Percentiles rank a stretch among this genome's conserved stretches.
phyloP scores from a whole-genome alignment of 2,888 invertebrate genomes.

The Xestia rhomboidea region DNA sequence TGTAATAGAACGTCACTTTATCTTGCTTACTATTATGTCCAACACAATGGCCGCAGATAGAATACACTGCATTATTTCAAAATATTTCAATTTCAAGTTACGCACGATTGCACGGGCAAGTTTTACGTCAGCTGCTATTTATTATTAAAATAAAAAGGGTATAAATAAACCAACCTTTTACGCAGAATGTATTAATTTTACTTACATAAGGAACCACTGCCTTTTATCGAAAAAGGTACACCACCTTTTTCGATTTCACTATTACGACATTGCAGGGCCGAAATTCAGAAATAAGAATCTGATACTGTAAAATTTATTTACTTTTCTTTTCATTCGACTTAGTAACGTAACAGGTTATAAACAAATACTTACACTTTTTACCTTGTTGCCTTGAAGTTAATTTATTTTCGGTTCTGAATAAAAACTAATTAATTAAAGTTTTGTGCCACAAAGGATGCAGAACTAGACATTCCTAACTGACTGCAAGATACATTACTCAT shows the following conservation, averaged over 20 bases:
- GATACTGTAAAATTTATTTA: slow-evolving; percentile 20
- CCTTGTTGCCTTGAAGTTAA: slow-evolving; percentile 17
- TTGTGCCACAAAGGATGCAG: neutral
- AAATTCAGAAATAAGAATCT: slow-evolving; percentile 14
- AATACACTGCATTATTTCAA: slow-evolving; percentile 50
- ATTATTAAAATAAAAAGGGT: slow-evolving; percentile 56
- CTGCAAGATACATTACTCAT: neutral
- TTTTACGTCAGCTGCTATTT: slow-evolving; percentile 58
- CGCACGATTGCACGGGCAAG: slow-evolving; percentile 69
- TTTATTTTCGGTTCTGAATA: slow-evolving; percentile 6
- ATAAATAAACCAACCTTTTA: slow-evolving; percentile 27
- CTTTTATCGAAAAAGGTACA: too few species aligned
- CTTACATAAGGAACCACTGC: slow-evolving; percentile 64
- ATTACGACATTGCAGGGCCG: slow-evolving; percentile 40
- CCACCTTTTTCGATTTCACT: slow-evolving; percentile 68
- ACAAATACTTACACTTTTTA: slow-evolving; percentile 8
- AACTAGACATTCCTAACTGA: neutral
- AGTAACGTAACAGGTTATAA: neutral
- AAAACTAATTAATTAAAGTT: neutral
- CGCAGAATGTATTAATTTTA: slow-evolving; percentile 59
- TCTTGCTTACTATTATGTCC: slow-evolving; percentile 12
- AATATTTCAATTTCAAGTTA: slow-evolving; percentile 59
- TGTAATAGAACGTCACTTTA: slow-evolving; percentile 20
- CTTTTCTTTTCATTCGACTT: slow-evolving; percentile 24
- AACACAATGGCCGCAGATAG: slow-evolving; percentile 26